Conservation (phyloP, 2,888 invertebrate species). For the Diplazon laetatorius region DNA sequence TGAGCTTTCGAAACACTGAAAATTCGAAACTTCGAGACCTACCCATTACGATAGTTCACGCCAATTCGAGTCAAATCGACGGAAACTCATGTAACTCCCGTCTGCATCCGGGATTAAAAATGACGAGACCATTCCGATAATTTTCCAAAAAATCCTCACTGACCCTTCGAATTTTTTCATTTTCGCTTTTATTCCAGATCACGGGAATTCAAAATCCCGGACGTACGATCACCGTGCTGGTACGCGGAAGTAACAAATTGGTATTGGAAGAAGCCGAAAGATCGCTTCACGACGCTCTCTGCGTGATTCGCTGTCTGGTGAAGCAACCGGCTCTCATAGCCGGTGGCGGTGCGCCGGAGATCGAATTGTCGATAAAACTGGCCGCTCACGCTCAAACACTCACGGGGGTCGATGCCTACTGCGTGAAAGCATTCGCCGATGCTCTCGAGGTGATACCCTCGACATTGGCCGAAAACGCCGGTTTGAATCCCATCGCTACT, state of each 20-base stretch:
- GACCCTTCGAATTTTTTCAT: too few relatives aligned
- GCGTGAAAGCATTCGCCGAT: slow-evolving; percentile 97
- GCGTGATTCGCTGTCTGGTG: slow-evolving; percentile 97
- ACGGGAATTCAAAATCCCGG: slow-evolving; percentile 94
- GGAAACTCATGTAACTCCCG: too few relatives aligned
- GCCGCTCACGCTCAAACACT: slow-evolving; percentile 92
- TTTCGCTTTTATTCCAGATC: too few relatives aligned
- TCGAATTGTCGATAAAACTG: slow-evolving; percentile 94
- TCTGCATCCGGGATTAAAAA: too few relatives aligned
- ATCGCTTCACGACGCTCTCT: slow-evolving; percentile 92
- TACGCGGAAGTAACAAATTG: slow-evolving; percentile 93
- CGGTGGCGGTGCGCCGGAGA: slow-evolving; percentile 99
- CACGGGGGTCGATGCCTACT: slow-evolving; percentile 97
- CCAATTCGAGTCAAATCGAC: too few relatives aligned
- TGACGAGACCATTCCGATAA: too few relatives aligned
- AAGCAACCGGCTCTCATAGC: slow-evolving; percentile 95
- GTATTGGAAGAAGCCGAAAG: slow-evolving; percentile 92
- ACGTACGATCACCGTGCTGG: slow-evolving; percentile 95
- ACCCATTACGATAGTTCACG: too few relatives aligned
- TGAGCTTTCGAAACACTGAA: too few relatives aligned
- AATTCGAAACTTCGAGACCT: too few relatives aligned
- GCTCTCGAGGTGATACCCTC: slow-evolving; percentile 97
- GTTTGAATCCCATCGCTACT: slow-evolving; percentile 96
- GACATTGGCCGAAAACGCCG: slow-evolving; percentile 96
- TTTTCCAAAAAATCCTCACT: too few relatives aligned